Percentiles rank a stretch among this genome's conserved stretches.
These are phyloP conservation scores for Neogobius melanostomus DNA, from an alignment of 2,113 vertebrate genomes.

Conservation along the genomic window DNA sequence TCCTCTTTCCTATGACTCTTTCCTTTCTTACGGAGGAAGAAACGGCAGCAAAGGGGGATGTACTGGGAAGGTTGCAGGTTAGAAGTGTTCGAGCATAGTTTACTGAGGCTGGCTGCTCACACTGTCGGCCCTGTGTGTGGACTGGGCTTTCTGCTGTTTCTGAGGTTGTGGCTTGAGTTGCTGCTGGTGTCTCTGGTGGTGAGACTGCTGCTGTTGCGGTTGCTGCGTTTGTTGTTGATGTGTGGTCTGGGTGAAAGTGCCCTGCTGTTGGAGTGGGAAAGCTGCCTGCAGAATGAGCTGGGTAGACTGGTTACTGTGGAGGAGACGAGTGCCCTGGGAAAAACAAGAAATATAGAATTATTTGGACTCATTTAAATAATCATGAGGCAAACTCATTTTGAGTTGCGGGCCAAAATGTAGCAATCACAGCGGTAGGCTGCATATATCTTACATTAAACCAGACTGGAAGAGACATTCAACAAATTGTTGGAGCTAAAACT, in stretches of 20 bases:
- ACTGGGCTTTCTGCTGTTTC: slow-evolving; percentile 68
- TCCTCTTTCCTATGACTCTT: slow-evolving; percentile 50
- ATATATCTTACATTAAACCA: too few species aligned
- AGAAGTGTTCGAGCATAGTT: background rate
- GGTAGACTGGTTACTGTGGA: slow-evolving; percentile 89
- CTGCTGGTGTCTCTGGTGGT: slow-evolving; percentile 74
- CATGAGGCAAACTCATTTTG: too few species aligned
- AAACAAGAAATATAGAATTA: slow-evolving; percentile 1
- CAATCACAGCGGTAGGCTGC: too few species aligned
- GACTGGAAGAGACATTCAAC: too few species aligned
- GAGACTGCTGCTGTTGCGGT: slow-evolving; percentile 75
- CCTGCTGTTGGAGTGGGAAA: slow-evolving; percentile 92
- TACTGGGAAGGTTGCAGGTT: slow-evolving; percentile 15
- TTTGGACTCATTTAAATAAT: too few species aligned
- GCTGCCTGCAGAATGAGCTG: slow-evolving; percentile 96
- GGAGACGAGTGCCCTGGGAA: slow-evolving; percentile 85
- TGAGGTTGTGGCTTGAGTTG: slow-evolving; percentile 75
- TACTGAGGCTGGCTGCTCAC: slow-evolving; percentile 88
- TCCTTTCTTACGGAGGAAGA: slow-evolving; percentile 38
- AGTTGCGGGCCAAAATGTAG: too few species aligned
- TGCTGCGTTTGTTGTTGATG: slow-evolving; percentile 84
- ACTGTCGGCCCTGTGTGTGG: slow-evolving; percentile 87
- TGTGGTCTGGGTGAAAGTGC: slow-evolving; percentile 84
- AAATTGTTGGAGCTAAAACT: too few species aligned
- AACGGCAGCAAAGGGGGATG: slow-evolving; percentile 2